Evolutionary conservation across 2,113 vertebrate genomes (phyloP), one percentile per base, ranked within the genome.

Genomic region (Garra rufa): DNA sequence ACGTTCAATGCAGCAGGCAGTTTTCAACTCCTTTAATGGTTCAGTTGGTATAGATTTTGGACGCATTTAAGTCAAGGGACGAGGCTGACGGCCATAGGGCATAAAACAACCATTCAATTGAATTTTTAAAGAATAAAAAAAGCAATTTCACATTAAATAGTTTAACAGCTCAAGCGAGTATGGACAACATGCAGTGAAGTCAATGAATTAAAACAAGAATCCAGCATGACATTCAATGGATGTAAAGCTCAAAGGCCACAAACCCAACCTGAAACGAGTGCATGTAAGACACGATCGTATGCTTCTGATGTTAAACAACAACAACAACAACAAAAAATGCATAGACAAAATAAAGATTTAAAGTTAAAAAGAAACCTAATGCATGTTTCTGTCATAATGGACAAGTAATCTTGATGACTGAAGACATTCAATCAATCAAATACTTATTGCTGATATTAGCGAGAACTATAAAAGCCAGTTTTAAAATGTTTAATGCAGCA

Each of bases 11-110:
- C 69, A 44, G 59, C 21, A 26, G 24, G 30, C 83, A 75, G 77
- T 67, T 86, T 90, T 92, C 94, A 92, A 92, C 89, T 92, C 89
- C 92, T 90, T 95, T 95, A 94, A 94, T 94, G 91, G 91, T 93
- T 93, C 92, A 93, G 90, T 92, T 92, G 91, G 91, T 93, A 93
- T 91, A 93, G 91, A 90, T 92, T 93, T 95, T 94, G 94, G 93
- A 94, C 93, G 94, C 94, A 93, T 94, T 92, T 91, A 91, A 76
- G 89, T 93, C 88, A 90, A 92, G 76, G 65, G 88, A 93, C 90
- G 92, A 90, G 89, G 89, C 92, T 89, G 92, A 92, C 91, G 93
- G 89, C 92, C 91, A 87, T 89, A 91, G 84, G 88, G 91, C 41
- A 83, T 61, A 63, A 92, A 91, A 79, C 89, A 92, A 89, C 84